These are phyloP conservation scores for Dendrolimus punctatus DNA, from an alignment of 1,140 invertebrate genomes.

Conservation along the genomic window DNA sequence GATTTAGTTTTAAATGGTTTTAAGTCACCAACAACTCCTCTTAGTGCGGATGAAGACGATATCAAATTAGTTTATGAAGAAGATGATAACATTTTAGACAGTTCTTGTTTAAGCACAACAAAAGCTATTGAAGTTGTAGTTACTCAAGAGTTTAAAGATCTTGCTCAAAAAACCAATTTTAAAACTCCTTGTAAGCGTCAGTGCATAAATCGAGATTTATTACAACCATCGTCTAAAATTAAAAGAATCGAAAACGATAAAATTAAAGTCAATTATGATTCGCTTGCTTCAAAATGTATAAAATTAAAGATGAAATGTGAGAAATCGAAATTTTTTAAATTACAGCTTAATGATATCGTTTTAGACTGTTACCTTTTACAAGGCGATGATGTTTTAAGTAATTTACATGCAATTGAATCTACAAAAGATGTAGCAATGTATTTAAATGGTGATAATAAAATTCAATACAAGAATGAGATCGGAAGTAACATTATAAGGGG, in stretches of 20 bases:
- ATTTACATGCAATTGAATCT: constrained; percentile 28
- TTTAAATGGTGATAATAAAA: constrained; percentile 25
- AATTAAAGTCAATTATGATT: background rate
- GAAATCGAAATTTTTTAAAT: constrained; percentile 14
- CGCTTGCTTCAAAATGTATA: background rate
- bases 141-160: constrained; percentile 25
- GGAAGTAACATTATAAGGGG: constrained; percentile 37
- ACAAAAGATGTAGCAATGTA: constrained; percentile 28
- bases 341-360: constrained; percentile 14
- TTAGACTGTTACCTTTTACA: constrained; percentile 19
- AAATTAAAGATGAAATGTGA: background rate
- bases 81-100: constrained; percentile 21
- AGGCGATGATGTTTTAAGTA: constrained; percentile 17
- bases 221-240: constrained; percentile 29
- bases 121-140: constrained; percentile 28
- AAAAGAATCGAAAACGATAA: constrained; percentile 15
- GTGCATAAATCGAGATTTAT: constrained; percentile 11
- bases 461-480: constrained; percentile 15
- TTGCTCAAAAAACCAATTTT: constrained; percentile 23
- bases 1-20: constrained; percentile 53
- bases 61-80: constrained; percentile 55
- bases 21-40: constrained; percentile 35
- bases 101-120: constrained; percentile 9
- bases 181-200: constrained; percentile 41
- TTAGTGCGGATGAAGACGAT: constrained; percentile 37